Evolutionary conservation across 2,888 invertebrate species (phyloP).

Genomic region (Hemistola chrysoprasaria): DNA sequence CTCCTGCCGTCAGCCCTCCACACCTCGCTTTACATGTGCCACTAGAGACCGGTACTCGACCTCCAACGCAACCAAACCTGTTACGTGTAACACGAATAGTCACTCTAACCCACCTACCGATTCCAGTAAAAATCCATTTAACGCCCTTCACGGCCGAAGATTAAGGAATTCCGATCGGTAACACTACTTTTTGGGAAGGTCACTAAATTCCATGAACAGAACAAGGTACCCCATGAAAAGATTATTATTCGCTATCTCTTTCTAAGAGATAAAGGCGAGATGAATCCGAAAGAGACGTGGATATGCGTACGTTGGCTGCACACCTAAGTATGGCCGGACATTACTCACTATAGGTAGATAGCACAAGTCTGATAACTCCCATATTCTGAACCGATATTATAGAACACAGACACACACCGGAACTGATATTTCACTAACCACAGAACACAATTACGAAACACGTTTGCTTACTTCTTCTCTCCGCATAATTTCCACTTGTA

Average conservation of each 20-base stretch:
- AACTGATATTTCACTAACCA: conserved; percentile 50
- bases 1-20: conserved; percentile 46
- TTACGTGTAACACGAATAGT: conserved; percentile 71
- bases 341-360: conserved; percentile 81
- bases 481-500: conserved; percentile 97
- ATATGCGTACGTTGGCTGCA: conserved; percentile 81
- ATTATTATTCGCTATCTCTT: conserved; percentile 63
- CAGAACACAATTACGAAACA: conserved; percentile 64
- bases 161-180: conserved; percentile 33
- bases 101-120: conserved; percentile 45
- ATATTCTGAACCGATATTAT: conserved; percentile 45
- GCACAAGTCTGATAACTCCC: conserved; percentile 69
- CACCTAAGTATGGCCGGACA: conserved; percentile 82
- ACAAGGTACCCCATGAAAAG: conserved; percentile 54
- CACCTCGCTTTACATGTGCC: conserved; percentile 65
- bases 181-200: conserved; percentile 49
- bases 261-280: conserved; percentile 51
- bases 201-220: conserved; percentile 51
- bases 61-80: conserved; percentile 78
- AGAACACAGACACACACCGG: conserved; percentile 51
- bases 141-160: conserved; percentile 34
- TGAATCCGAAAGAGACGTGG: conserved; percentile 71
- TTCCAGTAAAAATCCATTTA: conserved; percentile 44
- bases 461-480: conserved; percentile 97
- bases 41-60: conserved; percentile 75